Percentiles rank a stretch among this genome's conserved stretches.
Conservation (phyloP, 2,888 invertebrate genomes). For the Drosophila trichaetosa region DNA sequence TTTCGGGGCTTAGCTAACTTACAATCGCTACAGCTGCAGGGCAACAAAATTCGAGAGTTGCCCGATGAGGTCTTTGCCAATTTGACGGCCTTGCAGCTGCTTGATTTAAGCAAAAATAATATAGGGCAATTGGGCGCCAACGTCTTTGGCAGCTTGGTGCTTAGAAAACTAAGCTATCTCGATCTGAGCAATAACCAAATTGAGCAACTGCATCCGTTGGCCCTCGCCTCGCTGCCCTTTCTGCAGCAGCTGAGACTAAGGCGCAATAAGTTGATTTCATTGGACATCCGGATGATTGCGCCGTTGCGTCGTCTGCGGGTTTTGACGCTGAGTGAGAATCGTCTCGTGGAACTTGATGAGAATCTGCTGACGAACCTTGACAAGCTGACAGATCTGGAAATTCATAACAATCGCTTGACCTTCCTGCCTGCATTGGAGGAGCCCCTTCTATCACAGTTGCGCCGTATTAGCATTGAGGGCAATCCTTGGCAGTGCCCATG, state of each 20-base stretch:
- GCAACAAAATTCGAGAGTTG: constrained; percentile 76
- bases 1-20: constrained; percentile 71
- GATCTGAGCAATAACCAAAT: constrained; percentile 73
- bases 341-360: constrained; percentile 66
- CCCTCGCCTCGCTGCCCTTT: constrained; percentile 72
- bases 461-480: constrained; percentile 77
- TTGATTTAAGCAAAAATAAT: constrained; percentile 77
- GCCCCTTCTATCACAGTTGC: constrained; percentile 62
- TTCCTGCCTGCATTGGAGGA: constrained; percentile 72
- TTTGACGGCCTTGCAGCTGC: constrained; percentile 60
- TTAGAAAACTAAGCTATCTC: constrained; percentile 67
- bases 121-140: constrained; percentile 59
- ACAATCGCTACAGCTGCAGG: constrained; percentile 67
- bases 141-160: constrained; percentile 65
- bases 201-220: constrained; percentile 67
- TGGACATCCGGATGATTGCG: constrained; percentile 79
- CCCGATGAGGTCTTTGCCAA: constrained; percentile 70
- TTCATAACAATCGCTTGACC: constrained; percentile 82
- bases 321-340: constrained; percentile 79
- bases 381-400: constrained; percentile 66
- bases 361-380: constrained; percentile 63
- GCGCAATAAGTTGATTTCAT: constrained; percentile 68
- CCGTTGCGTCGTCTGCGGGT: constrained; percentile 74
- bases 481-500: constrained; percentile 84
- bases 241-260: constrained; percentile 76